Evolutionary conservation across 2,113 vertebrate species (phyloP).

Genomic region (Procavia capensis): DNA sequence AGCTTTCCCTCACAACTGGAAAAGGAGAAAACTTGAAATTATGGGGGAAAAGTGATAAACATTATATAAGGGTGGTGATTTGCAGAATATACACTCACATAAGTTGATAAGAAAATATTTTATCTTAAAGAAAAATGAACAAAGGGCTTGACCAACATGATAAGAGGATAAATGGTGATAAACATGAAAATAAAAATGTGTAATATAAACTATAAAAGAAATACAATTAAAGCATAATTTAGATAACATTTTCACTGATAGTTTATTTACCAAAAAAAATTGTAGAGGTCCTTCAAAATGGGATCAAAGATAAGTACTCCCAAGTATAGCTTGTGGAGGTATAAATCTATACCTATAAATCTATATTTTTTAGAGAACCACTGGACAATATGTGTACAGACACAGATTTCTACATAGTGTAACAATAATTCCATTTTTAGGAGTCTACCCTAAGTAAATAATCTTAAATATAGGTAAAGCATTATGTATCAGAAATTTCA

Average conservation of each 20-base stretch:
- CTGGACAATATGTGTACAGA: background rate
- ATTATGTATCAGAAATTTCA: background rate
- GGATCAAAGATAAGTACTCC: background rate
- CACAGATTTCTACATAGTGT: background rate
- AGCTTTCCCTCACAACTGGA: background rate
- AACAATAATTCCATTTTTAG: conserved; percentile 34
- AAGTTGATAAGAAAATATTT: background rate
- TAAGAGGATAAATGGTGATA: background rate
- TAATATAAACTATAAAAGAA: background rate
- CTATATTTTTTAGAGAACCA: background rate
- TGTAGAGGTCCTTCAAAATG: background rate
- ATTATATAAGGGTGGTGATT: background rate
- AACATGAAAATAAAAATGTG: background rate
- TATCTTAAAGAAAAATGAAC: background rate
- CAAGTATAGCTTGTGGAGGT: background rate
- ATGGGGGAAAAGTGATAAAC: background rate
- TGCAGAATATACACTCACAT: background rate
- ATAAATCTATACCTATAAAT: background rate
- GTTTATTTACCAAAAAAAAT: background rate
- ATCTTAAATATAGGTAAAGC: background rate
- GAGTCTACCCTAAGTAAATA: background rate
- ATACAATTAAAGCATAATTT: conserved; percentile 14
- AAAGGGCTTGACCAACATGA: background rate
- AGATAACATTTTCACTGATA: background rate
- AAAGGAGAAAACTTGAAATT: background rate